These are phyloP conservation scores for Carapus acus DNA, from an alignment of 2,797 vertebrate genomes.

Conservation along the genomic window DNA sequence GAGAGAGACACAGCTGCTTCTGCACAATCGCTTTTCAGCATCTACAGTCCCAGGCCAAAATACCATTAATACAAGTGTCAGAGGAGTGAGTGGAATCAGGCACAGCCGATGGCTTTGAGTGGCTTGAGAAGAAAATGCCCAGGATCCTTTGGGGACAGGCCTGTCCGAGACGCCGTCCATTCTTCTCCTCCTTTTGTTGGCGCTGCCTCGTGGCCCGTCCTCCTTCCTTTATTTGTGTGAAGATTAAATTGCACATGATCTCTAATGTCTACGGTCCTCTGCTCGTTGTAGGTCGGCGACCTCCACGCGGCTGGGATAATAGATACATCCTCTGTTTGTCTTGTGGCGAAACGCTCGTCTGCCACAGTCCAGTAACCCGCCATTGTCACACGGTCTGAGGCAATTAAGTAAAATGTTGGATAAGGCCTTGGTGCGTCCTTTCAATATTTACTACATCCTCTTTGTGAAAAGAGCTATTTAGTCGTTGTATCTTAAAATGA, in stretches of 20 bases:
- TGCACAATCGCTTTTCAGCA: conserved; percentile 84
- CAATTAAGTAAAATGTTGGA: conserved; percentile 96
- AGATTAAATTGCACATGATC: conserved; percentile 99
- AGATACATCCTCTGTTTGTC: conserved; percentile 88
- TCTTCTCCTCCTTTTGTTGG: conserved; percentile 86
- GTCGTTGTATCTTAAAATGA: conserved; percentile 70
- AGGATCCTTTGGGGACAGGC: conserved; percentile 73
- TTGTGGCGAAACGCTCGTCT: conserved; percentile 70
- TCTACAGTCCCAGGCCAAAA: conserved; percentile 84
- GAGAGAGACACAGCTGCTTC: conserved; percentile 79
- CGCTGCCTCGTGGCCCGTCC: conserved; percentile 63
- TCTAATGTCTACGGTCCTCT: conserved; percentile 83
- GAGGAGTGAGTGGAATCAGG: conserved; percentile 78
- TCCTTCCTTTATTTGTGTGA: conserved; percentile 84
- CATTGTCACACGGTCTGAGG: conserved; percentile 87
- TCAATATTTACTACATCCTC: conserved; percentile 82
- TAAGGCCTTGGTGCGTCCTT: conserved; percentile 70
- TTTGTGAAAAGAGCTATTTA: conserved; percentile 71
- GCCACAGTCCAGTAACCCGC: conserved; percentile 88
- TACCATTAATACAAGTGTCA: conserved; percentile 96
- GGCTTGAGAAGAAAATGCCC: conserved; percentile 81
- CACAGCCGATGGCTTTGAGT: conserved; percentile 73
- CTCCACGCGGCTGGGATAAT: conserved; percentile 87
- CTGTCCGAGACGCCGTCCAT: conserved; percentile 79
- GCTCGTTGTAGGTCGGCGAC: conserved; percentile 88